Conservation (phyloP, 2,113 vertebrate species). For the Bungarus multicinctus region DNA sequence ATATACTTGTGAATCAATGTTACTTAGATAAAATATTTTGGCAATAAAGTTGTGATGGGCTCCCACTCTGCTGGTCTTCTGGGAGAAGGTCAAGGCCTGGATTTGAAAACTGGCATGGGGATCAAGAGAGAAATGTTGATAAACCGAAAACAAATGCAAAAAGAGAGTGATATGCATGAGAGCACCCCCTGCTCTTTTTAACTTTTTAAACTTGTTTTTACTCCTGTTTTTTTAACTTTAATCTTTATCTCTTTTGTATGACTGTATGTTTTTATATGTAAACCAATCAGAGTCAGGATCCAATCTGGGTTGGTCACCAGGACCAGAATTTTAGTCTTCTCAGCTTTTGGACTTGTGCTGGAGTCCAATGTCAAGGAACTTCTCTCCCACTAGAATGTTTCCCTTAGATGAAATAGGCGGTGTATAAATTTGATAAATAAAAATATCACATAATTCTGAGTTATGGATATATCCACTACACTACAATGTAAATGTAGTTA, state of each 20-base stretch:
- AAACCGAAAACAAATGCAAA: neutral
- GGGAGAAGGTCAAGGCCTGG: neutral
- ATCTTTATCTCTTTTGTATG: neutral
- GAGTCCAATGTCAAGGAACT: neutral
- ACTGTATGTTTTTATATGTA: neutral
- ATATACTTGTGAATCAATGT: neutral
- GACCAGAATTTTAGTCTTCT: neutral
- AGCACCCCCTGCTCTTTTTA: neutral
- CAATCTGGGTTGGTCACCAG: neutral
- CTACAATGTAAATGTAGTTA: neutral
- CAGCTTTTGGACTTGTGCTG: neutral
- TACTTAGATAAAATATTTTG: neutral
- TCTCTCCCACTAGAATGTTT: neutral
- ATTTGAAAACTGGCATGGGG: neutral
- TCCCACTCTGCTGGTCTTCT: neutral
- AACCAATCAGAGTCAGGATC: neutral
- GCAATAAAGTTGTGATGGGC: neutral
- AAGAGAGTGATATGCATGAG: neutral
- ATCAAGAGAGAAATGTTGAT: neutral
- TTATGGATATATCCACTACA: neutral
- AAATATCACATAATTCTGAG: neutral
- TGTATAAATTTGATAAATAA: neutral
- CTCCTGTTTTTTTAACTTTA: neutral
- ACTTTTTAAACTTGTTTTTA: neutral
- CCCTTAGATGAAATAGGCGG: neutral